These are phyloP conservation scores for Dicyrtomina minuta DNA, from an alignment of 2,888 invertebrate species.

Conservation along the genomic window DNA sequence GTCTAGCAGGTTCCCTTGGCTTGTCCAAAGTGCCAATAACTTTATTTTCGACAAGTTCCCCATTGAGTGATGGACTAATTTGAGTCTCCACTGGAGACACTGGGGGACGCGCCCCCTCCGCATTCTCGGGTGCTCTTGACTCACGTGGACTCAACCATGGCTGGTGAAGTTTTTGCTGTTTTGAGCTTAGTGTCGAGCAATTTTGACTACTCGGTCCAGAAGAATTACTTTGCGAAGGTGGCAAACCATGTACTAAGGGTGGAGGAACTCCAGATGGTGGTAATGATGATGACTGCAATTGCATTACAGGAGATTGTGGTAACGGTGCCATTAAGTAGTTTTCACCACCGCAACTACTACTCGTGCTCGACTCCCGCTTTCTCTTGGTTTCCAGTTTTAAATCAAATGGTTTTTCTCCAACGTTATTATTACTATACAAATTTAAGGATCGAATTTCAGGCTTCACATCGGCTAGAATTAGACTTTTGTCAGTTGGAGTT, in stretches of 20 bases:
- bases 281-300: background rate
- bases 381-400: slow-evolving; percentile 28
- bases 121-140: slow-evolving; percentile 20
- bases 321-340: background rate
- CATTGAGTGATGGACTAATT: too few relatives aligned
- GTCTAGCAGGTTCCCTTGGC: too few relatives aligned
- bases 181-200: background rate
- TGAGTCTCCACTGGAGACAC: background rate
- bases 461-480: slow-evolving; percentile 21
- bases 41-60: too few relatives aligned
- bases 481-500: background rate
- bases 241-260: background rate
- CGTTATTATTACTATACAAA: slow-evolving; percentile 14
- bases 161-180: slow-evolving; percentile 45
- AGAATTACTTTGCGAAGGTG: background rate
- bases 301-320: background rate
- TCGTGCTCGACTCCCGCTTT: slow-evolving; percentile 32
- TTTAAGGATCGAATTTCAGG: slow-evolving; percentile 26
- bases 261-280: background rate
- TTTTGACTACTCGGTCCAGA: background rate
- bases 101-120: background rate
- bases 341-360: slow-evolving; percentile 17
- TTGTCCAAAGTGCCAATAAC: too few relatives aligned
- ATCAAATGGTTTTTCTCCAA: slow-evolving; percentile 24
- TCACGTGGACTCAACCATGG: slow-evolving; percentile 50